Evolutionary conservation across 2,113 vertebrate species (phyloP), one percentile per base, ranked within the genome.

Genomic region (Ptychochromis oligacanthus): DNA sequence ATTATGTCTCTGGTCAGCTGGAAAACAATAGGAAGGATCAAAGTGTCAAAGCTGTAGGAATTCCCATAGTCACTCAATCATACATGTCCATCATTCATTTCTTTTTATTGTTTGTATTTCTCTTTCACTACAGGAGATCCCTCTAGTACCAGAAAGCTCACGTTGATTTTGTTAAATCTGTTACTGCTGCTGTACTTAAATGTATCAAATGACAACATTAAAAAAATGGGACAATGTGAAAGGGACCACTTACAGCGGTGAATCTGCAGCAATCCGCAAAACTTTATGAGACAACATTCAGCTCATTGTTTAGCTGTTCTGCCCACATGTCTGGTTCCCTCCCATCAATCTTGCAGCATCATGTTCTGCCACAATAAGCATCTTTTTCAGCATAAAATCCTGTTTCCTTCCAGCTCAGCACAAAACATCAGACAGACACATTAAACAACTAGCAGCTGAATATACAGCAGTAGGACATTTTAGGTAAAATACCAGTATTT

Each of bases 1-100:
- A 79, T 79, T 83, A 88, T 52, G 75, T 80, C 75, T 92, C 91
- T 80, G 90, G 91, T 93, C 85, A 91, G 85, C 87, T 80, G 70
- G 28, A 88, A 70, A 76, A 93, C 91, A 92, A 92, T 83, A 75
- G 82, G 15, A 58, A 43, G 31, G 90, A 88, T 92, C 82, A 83
- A 13, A 9, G 79, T 88, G 84, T 84, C 82, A 83, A 43, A 57
- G 72, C 80, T 85, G 74, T 52, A 87, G 83, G 77, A 86, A 92
- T 91, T 91, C 80, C 80, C 67, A 86, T 80, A 80, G 79, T 17
- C 79, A 77, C 49, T 84, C 65, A 75, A 36, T 79, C 80, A 67
- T 22, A 77, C 2, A 3, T 13, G 60, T 77, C 34, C 52, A 78
- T 55, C 15, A 83, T 12, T 38, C 20, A 1, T 52, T 52, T 55